Evolutionary conservation across 2,888 invertebrate genomes (phyloP).

Genomic region (Aromia moschata): DNA sequence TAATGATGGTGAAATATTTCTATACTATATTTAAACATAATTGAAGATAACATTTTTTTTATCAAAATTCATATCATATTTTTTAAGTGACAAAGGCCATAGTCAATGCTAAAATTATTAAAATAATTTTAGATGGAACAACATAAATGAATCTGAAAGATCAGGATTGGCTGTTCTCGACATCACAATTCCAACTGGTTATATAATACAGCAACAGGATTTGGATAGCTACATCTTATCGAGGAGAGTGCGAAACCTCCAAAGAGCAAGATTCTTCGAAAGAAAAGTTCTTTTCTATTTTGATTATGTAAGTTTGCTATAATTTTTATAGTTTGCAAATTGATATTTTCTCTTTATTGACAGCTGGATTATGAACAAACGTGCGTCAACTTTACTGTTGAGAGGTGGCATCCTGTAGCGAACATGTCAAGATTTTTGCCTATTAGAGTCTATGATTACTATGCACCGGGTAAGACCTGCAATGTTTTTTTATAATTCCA

Average conservation of each 20-base stretch:
- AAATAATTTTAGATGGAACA: conserved; percentile 75
- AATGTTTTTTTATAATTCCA: background rate
- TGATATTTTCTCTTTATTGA: conserved; percentile 30
- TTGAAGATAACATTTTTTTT: no score
- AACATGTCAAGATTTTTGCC: conserved; percentile 95
- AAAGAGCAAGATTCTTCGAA: conserved; percentile 83
- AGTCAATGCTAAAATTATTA: no score
- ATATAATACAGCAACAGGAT: conserved; percentile 89
- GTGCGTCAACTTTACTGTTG: conserved; percentile 92
- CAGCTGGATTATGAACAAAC: conserved; percentile 85
- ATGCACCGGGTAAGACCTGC: conserved; percentile 87
- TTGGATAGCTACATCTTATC: conserved; percentile 86
- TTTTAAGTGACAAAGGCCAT: no score
- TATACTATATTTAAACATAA: no score
- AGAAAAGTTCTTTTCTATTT: conserved; percentile 92
- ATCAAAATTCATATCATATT: no score
- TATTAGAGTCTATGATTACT: conserved; percentile 92
- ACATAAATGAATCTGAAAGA: conserved; percentile 78
- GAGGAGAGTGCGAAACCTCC: conserved; percentile 80
- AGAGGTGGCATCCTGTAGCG: conserved; percentile 95
- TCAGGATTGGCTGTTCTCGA: conserved; percentile 91
- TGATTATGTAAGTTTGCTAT: conserved; percentile 79
- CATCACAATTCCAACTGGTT: conserved; percentile 88
- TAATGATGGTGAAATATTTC: no score
- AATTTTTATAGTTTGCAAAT: background rate